Conservation (phyloP, 2,888 invertebrate genomes). For the Aleiodes alternator region DNA sequence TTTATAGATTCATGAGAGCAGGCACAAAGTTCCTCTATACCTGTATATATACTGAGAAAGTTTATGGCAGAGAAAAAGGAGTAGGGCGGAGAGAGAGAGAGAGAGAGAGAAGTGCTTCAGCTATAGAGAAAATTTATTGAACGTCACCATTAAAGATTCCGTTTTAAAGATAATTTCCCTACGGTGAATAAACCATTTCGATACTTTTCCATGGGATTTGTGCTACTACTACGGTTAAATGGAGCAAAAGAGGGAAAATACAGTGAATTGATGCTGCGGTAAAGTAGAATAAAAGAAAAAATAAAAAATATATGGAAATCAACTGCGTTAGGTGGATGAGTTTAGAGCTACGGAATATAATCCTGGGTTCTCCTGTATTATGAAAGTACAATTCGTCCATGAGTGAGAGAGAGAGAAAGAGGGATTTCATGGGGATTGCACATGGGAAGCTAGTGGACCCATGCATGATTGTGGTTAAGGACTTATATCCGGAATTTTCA, state of each 20-base stretch:
- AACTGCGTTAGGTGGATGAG: not conserved
- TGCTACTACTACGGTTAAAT: not conserved
- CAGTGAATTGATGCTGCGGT: not conserved
- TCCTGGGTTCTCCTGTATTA: constrained; percentile 43
- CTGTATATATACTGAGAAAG: not conserved
- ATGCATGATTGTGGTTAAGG: constrained; percentile 35
- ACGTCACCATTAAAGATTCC: constrained; percentile 61
- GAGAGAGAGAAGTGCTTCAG: constrained; percentile 31
- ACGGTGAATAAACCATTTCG: constrained; percentile 51
- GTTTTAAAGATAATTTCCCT: constrained; percentile 61
- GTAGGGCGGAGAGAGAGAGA: constrained; percentile 40
- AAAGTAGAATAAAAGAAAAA: not conserved
- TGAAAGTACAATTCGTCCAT: constrained; percentile 37
- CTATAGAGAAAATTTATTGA: constrained; percentile 60
- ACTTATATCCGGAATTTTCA: constrained; percentile 27
- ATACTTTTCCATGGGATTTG: constrained; percentile 25
- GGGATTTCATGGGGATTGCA: constrained; percentile 37
- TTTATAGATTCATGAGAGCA: constrained; percentile 14
- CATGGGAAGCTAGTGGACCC: constrained; percentile 27
- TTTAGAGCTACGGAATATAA: no score
- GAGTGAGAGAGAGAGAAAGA: not conserved
- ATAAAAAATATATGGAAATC: not conserved
- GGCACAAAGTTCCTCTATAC: not conserved
- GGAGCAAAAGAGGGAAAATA: not conserved
- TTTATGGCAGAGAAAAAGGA: constrained; percentile 12